Base-by-base conservation (phyloP, 2,888 invertebrate species). In the Branchellion lobata region DNA sequence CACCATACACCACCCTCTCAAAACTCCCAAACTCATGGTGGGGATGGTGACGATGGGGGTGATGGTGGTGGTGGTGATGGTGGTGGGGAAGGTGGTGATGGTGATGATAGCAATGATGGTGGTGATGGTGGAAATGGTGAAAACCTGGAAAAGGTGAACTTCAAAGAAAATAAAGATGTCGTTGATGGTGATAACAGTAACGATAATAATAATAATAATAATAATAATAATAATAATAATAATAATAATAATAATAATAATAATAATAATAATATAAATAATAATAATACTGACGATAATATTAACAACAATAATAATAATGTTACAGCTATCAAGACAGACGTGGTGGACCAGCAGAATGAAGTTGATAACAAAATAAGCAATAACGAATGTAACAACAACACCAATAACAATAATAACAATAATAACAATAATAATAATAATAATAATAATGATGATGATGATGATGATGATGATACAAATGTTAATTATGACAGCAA, bases 181-280 rank as follows among this genome's bases (percentile, higher is more conserved):
- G 21, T 11, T 29, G 29, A 65, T 65, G 65, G 65, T 65, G 65
- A 65, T 65, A n/a, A 29, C 21, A n/a, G 21, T 65, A 65, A 65
- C n/a, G 65, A 27, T 65, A 21, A 27, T 29, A 21, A 29, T 21
- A n/a, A 65, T 65, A 21, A n/a, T 27, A 21, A 29, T 3, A 65
- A 5, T 21, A 65, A 18, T 51, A 27, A 27, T 21, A 29, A 65
- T 21, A 27, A 65, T 21, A 51, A 51, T 51, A 51, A 51, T 51
- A 27, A 65, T 21, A 65, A 65, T 21, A n/a, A 65, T 21, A n/a
- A 65, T 21, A 65, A 5, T 21, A 27, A 27, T 8, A 29, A 65
- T 21, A 65, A 65, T 21, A 65, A 65, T 21, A 65, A 5, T 5
- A 65, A 65, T 21, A 65, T 5, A 5, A 65, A 65, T 29, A 65